These are phyloP conservation scores for Lasiommata megera DNA, from an alignment of 2,888 invertebrate genomes.

Conservation along the genomic window DNA sequence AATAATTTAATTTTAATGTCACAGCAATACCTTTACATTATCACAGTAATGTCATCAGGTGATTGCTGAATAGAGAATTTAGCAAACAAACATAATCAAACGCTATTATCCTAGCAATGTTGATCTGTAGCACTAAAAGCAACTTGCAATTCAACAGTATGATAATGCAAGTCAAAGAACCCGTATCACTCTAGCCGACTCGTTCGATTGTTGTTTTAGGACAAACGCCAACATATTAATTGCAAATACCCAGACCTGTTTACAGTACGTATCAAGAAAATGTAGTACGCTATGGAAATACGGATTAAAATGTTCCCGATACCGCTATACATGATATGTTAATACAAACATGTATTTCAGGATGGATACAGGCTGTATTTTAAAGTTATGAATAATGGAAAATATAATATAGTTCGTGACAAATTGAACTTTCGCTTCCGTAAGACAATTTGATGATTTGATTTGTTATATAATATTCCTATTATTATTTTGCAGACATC, in stretches of 20 bases:
- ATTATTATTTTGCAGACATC: too few species aligned
- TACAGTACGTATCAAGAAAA: not conserved
- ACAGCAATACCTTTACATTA: too few species aligned
- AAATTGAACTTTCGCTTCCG: too few species aligned
- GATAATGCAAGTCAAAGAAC: conserved; percentile 39
- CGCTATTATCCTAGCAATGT: not conserved
- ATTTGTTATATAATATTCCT: too few species aligned
- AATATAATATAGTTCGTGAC: too few species aligned
- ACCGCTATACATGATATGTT: too few species aligned
- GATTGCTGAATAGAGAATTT: not conserved
- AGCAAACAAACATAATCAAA: not conserved
- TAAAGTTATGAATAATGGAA: too few species aligned
- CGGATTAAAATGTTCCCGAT: not conserved
- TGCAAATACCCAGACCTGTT: conserved; percentile 46
- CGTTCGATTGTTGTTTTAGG: conserved; percentile 59
- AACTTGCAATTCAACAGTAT: conserved; percentile 30
- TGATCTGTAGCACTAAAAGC: conserved; percentile 9
- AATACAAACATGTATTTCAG: too few species aligned
- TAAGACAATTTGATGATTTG: too few species aligned
- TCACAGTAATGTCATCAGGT: too few species aligned
- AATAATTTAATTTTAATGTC: too few species aligned
- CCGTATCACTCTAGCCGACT: conserved; percentile 26
- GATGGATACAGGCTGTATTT: too few species aligned
- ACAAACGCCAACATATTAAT: conserved; percentile 59
- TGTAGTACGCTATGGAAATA: not conserved